Base-by-base conservation (phyloP, 2,113 vertebrate species). In the Sterna hirundo region DNA sequence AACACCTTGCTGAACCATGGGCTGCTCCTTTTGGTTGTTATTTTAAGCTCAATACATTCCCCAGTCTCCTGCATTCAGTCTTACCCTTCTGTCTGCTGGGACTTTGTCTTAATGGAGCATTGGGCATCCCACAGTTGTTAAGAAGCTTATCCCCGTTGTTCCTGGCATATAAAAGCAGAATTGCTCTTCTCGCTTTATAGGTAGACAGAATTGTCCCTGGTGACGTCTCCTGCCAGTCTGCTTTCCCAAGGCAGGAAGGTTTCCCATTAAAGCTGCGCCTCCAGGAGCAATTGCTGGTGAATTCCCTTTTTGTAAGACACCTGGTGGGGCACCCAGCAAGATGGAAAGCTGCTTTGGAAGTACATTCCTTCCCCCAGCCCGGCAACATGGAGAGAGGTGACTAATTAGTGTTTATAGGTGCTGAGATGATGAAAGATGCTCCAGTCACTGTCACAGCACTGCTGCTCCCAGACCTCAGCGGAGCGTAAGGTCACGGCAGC, bases 61-160 rank as follows among this genome's bases (percentile, higher is more conserved):
- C 57, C 57, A 66, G 32, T 72, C 75, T 90, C 74, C 57, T 75
- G 60, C 74, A 8, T 87, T 17, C 11, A 34, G 51, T 29, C 82
- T 57, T 52, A 94, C 65, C 83, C 34, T 60, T 12, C 69, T 80
- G 83, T 38, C 96, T 97, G 69, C 15, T 64, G 84, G 68, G 82
- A 52, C 70, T 5, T 21, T 15, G 64, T 44, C 58, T 68, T 78
- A 80, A 38, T 22, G 91, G 77, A 80, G 54, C 75, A 6, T 2
- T 42, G 81, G 66, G 47, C 58, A 13, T 49, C 58, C 60, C 51
- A 15, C 30, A 5, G 78, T 54, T 79, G 66, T n/a, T 76, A 46
- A 77, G 90, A n/a, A 94, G 62, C 46, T 96, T 80, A 62, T 88
- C 78, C 87, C 52, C 47, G 74, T 75, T 92, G 77, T 74, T 91